Evolutionary conservation across 2,888 invertebrate genomes (phyloP), one percentile per base, ranked within the genome.

Genomic region (Choreutis nemorana): DNA sequence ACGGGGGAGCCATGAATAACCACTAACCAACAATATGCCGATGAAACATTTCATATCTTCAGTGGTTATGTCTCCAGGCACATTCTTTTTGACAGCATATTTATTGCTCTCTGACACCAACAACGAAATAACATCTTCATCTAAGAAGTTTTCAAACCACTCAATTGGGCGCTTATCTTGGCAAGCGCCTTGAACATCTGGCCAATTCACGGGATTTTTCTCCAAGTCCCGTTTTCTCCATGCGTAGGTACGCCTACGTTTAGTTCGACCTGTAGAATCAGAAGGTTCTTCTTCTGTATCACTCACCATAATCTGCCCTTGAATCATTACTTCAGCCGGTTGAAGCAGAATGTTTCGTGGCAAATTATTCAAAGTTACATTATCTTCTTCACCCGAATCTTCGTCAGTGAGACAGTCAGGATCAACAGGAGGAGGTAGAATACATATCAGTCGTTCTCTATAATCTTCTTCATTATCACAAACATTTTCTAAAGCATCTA

Each of bases 41-140:
- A 39, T 39, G 32, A 39, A 40, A 39, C 41, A 41, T 35, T 39
- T 40, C 33, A 40, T 40, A 34, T 40, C 42, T 34, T 40, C 40
- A 30, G 33, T 33, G 29, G 40, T 35, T 39, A 40, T 40, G 36
- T 42, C 39, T 35, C 38, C 41, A 34, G 39, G 38, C 35, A 39
- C 33, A 37, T 41, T 42, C 31, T 42, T 42, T 36, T 39, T 39
- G 33, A 38, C 36, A 31, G 38, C 35, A 41, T 38, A 41, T 39
- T 39, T 37, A 35, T 40, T 37, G 31, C 36, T 40, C 35, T 40
- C 37, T 37, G 37, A 36, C 36, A 35, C 37, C 36, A 41, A 37
- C 31, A 40, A 40, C 31, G 38, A 38, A 38, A 43, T 37, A 35
- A 41, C 34, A 39, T 41, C 37, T 33, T 38, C 42, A 35, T 39